A percentile compares a stretch with the other conserved stretches of the same genome.
Evolutionary conservation across 2,797 vertebrate genomes (phyloP).

Genomic region (Chaetodon trifasciatus): DNA sequence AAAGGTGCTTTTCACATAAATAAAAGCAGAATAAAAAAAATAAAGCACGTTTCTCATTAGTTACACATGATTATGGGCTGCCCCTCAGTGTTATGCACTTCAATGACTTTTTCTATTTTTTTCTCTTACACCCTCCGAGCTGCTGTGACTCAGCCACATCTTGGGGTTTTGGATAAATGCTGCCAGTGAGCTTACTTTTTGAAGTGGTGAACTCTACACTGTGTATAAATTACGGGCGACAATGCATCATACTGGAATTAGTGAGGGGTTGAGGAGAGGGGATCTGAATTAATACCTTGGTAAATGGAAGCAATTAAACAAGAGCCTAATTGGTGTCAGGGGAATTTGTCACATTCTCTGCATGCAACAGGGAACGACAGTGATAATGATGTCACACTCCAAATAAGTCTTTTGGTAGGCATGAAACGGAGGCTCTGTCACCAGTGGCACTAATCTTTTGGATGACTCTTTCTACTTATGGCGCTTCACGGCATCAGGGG

Average conservation of each 20-base stretch:
- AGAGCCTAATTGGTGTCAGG: constrained; percentile 75
- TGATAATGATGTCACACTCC: constrained; percentile 72
- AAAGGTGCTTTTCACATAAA: neutral
- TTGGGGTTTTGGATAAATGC: constrained; percentile 20
- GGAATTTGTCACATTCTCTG: constrained; percentile 72
- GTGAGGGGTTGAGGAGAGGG: constrained; percentile 58
- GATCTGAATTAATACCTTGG: constrained; percentile 78
- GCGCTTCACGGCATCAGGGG: constrained; percentile 39
- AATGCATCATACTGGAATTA: constrained; percentile 72
- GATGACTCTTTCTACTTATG: constrained; percentile 50
- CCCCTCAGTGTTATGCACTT: too few relatives aligned
- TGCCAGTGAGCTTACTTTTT: constrained; percentile 17
- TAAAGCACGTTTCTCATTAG: neutral
- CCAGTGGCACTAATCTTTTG: constrained; percentile 54
- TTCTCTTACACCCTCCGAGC: constrained; percentile 14
- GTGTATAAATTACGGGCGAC: constrained; percentile 53
- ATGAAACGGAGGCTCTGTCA: constrained; percentile 50
- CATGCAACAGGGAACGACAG: constrained; percentile 40
- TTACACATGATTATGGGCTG: too few relatives aligned
- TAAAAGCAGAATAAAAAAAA: neutral
- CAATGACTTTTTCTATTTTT: neutral
- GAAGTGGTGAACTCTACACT: constrained; percentile 27
- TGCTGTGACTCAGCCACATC: neutral
- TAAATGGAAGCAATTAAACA: constrained; percentile 81
- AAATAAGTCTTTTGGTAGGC: constrained; percentile 64